These are phyloP conservation scores for Heliconius hewitsoni DNA, from an alignment of 1,140 invertebrate species.

Conservation along the genomic window DNA sequence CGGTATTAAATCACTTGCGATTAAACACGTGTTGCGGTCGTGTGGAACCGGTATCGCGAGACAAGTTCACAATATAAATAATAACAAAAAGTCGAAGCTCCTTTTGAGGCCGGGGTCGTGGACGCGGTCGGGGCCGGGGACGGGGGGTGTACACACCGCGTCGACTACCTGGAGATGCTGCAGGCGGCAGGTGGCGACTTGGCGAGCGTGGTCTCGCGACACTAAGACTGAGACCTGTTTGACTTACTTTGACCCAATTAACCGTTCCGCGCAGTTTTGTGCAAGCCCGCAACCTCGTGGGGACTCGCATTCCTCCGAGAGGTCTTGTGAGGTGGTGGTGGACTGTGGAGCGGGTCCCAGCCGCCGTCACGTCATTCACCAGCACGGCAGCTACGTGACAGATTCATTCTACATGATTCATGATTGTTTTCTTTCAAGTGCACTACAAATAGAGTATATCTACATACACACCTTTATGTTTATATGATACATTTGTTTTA, in stretches of 20 bases:
- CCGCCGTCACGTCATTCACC: too few species aligned
- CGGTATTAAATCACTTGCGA: background rate
- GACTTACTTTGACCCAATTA: too few species aligned
- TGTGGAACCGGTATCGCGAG: background rate
- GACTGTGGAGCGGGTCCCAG: too few species aligned
- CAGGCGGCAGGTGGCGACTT: background rate
- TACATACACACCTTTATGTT: background rate
- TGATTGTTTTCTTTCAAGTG: background rate
- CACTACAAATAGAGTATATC: background rate
- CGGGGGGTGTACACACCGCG: background rate
- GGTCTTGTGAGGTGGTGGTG: too few species aligned
- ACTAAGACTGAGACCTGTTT: too few species aligned
- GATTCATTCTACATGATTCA: background rate
- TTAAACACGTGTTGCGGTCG: background rate
- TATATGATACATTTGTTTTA: background rate
- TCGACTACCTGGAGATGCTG: background rate
- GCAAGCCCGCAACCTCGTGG: too few species aligned
- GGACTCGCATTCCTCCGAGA: too few species aligned
- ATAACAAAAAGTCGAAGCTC: conserved; percentile 9
- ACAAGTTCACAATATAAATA: background rate
- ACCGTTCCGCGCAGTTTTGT: too few species aligned
- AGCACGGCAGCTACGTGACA: too few species aligned
- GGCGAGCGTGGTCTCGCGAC: too few species aligned
- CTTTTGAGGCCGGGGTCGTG: background rate
- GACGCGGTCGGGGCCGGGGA: background rate